Evolutionary conservation across 2,113 vertebrate genomes (phyloP), one percentile per base, ranked within the genome.

Genomic region (Oplegnathus fasciatus): DNA sequence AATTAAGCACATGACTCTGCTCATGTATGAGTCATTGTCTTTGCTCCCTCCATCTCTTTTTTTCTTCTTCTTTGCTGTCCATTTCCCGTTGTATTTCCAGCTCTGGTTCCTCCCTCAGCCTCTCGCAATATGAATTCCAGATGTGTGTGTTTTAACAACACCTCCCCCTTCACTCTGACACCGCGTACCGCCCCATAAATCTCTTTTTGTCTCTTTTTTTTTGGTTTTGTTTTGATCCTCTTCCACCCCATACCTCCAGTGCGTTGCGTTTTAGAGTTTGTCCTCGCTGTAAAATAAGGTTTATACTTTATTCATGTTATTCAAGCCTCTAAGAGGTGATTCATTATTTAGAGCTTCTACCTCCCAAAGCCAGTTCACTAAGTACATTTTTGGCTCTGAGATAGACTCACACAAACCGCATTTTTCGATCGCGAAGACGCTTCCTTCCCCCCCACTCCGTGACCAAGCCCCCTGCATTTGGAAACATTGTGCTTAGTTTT

Each of bases 1-100:
- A 94, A 94, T 94, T 75, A 93, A 93, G 92, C 93, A 92, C 94
- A 95, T 95, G 95, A 95, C 94, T 95, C 85, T 34, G 82, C 91
- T 94, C 92, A 92, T 93, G 93, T 93, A 92, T 95, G 95, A 96
- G 90, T 95, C 95, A 95, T 92, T 94, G 93, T 94, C 88, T 95
- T 90, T 92, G 80, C 83, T 88, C 82, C 82, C 69, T 86, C 84
- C 60, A 78, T 78, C 82, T 74, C 75, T 48, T 57, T 62, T 71
- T 32, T 80, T 57, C 6, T 15, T 1, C 46, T 9, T 22, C 67
- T 76, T 55, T 44, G 76, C 84, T 82, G 79, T 78, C 80, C 78
- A 71, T 85, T 86, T 86, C 69, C 71, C 28, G 28, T 82, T 82
- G 74, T 81, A 77, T 89, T 86, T 88, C 86, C 75, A 81, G 72